Conservation (phyloP, 2,888 invertebrate genomes). For the Hirudinaria manillensis region DNA sequence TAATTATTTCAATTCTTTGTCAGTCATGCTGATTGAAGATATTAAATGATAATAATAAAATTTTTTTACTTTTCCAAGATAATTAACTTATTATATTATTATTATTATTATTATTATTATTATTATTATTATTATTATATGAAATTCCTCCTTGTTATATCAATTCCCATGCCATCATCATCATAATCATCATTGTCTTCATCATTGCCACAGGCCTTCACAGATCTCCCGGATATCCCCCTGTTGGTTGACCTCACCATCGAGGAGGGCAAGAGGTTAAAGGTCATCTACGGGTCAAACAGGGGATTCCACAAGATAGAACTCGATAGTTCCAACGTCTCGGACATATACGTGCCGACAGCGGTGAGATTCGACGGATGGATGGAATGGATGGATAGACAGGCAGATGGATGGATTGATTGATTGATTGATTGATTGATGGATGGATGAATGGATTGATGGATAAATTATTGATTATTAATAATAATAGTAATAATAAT, state of each 20-base stretch:
- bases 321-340: constrained; percentile 94
- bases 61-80: neutral
- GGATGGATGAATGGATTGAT: neutral
- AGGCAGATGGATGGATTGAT: neutral
- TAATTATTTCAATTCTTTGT: no score
- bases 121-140: neutral
- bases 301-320: constrained; percentile 99
- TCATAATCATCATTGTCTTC: neutral
- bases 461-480: neutral
- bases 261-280: constrained; percentile 96
- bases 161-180: no score
- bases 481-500: constrained; percentile 2
- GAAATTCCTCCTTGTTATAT: neutral
- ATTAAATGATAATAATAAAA: no score
- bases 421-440: neutral
- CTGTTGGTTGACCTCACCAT: constrained; percentile 94
- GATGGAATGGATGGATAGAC: neutral
- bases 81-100: neutral
- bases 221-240: constrained; percentile 69
- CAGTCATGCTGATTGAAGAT: no score
- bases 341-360: constrained; percentile 98
- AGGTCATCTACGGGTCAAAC: constrained; percentile 97
- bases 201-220: constrained; percentile 58
- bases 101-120: neutral
- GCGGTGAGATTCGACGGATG: constrained; percentile 60